Conservation (phyloP, 2,113 vertebrate species). For the Dissostichus mawsoni region DNA sequence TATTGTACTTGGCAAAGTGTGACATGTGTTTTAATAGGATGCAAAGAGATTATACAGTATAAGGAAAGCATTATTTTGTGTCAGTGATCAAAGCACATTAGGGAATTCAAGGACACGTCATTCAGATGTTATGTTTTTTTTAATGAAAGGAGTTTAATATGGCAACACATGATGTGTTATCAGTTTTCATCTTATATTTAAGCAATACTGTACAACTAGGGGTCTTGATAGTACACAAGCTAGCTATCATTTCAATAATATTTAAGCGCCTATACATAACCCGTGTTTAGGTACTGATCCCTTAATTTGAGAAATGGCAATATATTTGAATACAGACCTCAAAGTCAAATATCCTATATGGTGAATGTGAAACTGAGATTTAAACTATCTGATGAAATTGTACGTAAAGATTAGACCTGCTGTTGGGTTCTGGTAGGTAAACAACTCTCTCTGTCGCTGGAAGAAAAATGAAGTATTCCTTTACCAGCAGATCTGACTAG, state of each 20-base stretch:
- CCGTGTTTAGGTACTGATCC: neutral
- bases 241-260: neutral
- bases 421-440: neutral
- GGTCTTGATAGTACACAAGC: neutral
- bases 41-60: neutral
- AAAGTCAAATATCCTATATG: neutral
- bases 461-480: neutral
- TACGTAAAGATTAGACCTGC: too few relatives aligned
- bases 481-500: neutral
- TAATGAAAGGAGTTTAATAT: neutral
- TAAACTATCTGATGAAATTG: neutral
- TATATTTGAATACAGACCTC: neutral
- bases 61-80: constrained; percentile 4
- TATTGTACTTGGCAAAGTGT: constrained; percentile 18
- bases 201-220: neutral
- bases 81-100: neutral
- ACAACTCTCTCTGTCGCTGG: too few relatives aligned
- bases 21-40: constrained; percentile 17
- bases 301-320: neutral
- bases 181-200: neutral
- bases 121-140: neutral
- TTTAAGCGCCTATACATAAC: too few relatives aligned
- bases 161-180: neutral
- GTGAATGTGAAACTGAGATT: neutral
- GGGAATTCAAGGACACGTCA: constrained; percentile 15